Conservation (phyloP, 2,888 invertebrate genomes). For the Eucriotettix oculatus region DNA sequence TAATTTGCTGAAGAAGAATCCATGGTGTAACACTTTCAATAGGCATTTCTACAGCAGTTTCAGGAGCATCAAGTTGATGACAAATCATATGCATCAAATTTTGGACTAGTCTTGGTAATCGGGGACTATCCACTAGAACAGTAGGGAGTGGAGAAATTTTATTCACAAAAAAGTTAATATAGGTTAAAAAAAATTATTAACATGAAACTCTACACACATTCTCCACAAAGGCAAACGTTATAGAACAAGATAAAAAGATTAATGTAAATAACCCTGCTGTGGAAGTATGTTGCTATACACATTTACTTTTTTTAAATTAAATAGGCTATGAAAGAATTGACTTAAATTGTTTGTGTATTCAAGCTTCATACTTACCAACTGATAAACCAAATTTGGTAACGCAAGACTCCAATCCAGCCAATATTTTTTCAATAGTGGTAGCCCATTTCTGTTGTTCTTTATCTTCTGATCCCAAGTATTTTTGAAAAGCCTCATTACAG, state of each 20-base stretch:
- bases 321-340: too few species aligned
- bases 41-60: constrained; percentile 43
- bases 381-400: constrained; percentile 34
- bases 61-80: constrained; percentile 55
- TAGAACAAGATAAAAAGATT: too few species aligned
- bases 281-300: too few species aligned
- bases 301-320: too few species aligned
- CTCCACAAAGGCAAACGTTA: too few species aligned
- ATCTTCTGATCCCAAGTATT: constrained; percentile 27
- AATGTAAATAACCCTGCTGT: too few species aligned
- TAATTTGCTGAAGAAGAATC: constrained; percentile 66
- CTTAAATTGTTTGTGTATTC: too few species aligned
- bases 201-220: too few species aligned
- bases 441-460: constrained; percentile 30
- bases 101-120: constrained; percentile 49
- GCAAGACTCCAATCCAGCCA: constrained; percentile 22
- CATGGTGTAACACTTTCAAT: constrained; percentile 60
- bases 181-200: too few species aligned
- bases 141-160: background rate
- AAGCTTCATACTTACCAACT: constrained; percentile 23
- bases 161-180: background rate
- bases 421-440: constrained; percentile 28
- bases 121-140: background rate
- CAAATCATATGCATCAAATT: constrained; percentile 59
- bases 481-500: constrained; percentile 53